A percentile compares a stretch with the other conserved stretches of the same genome.
These are phyloP conservation scores for Solenodon paradoxus DNA, from an alignment of 2,113 vertebrate species.

Conservation along the genomic window DNA sequence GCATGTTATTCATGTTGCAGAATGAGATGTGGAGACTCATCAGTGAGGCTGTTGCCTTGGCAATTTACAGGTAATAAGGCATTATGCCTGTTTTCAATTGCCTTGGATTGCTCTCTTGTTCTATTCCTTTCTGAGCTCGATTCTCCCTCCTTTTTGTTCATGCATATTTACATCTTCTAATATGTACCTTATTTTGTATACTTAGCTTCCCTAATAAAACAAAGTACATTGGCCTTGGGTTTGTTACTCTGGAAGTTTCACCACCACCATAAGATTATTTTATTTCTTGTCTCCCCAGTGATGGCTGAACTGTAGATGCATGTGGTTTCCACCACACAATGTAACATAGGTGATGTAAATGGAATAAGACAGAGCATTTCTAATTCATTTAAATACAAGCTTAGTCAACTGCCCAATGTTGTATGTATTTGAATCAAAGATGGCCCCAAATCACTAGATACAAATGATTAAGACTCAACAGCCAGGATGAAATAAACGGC, in stretches of 20 bases:
- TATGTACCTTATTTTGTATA: neutral
- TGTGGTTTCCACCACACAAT: neutral
- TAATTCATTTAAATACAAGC: neutral
- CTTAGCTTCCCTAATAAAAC: neutral
- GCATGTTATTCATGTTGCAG: neutral
- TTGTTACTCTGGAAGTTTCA: neutral
- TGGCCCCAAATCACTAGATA: neutral
- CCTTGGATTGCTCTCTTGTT: neutral
- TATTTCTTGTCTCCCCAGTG: neutral
- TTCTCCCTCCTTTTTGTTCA: neutral
- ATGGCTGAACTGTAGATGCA: neutral
- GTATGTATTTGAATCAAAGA: neutral
- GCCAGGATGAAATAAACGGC: neutral
- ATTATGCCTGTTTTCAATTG: neutral
- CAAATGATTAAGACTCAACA: neutral
- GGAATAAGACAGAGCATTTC: neutral
- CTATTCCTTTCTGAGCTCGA: neutral
- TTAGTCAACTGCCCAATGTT: neutral
- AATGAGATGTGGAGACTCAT: neutral
- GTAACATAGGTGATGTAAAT: neutral
- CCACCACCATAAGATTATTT: neutral
- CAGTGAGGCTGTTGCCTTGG: neutral
- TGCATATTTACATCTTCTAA: neutral
- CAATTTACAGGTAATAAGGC: neutral
- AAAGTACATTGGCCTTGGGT: neutral